Evolutionary conservation across 2,888 invertebrate genomes (phyloP), one percentile per base, ranked within the genome.

Genomic region (Melanotus villosus): DNA sequence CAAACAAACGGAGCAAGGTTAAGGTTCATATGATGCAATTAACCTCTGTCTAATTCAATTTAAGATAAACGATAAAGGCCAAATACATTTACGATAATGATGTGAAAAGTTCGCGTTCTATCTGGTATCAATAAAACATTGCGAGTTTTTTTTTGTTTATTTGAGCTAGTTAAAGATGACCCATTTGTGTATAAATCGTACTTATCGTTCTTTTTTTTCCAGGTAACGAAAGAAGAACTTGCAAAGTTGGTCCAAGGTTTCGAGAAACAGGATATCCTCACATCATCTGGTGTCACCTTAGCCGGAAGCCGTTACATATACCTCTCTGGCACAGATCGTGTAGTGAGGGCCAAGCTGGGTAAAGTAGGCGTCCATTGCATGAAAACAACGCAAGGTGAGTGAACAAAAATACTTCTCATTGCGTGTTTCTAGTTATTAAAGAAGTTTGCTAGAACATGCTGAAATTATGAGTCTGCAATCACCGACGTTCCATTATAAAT

Each of bases 281-380:
- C 95, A 85, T 93, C 95, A 84, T 92, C 93, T 80, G 96, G 96
- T 80, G 94, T 96, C 79, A 95, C 95, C 89, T 90, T 96, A 89
- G 95, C 95, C 83, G 95, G 95, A 83, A 91, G 90, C 87, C 92
- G 96, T 88, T 96, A 95, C 91, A 96, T 96, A 88, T 96, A 96
- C 90, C 92, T 96, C 87, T 96, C 96, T 83, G 96, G 96, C 85
- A 93, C 95, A 88, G 95, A 96, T 85, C 92, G 93, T 86, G 95
- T 96, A 84, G 93, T 96, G 87, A 93, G 96, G 88, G 95, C 95
- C 86, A 96, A 96, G 88, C 90, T 95, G 82, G 95, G 95, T 86
- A 95, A 95, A 89, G 93, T 94, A 85, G 96, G 96, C 83, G 94
- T 96, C 79, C 96, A 96, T 86, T 96, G 95, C 93, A 95, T 96